phyloP scores from a whole-genome alignment of 2,888 invertebrate species.

The Drosophila stalkeri region DNA sequence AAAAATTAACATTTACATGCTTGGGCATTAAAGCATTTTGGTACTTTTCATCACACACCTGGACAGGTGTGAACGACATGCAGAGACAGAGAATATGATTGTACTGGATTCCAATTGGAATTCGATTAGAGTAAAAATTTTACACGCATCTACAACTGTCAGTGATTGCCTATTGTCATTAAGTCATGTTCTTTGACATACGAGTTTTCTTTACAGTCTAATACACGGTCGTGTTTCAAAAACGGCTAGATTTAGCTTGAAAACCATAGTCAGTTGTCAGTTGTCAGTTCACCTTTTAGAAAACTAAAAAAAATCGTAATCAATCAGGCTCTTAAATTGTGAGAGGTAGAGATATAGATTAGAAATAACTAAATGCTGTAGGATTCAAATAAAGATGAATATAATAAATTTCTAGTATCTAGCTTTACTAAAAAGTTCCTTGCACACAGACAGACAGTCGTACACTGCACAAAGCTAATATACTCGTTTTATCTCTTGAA shows the following conservation, averaged over 20 bases:
- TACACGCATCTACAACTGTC: conserved; percentile 26
- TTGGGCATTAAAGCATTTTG: background rate
- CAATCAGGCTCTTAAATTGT: background rate
- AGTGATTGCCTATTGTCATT: conserved; percentile 36
- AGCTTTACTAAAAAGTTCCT: no score
- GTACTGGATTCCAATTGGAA: conserved; percentile 4
- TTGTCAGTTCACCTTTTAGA: background rate
- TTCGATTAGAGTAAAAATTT: conserved; percentile 9
- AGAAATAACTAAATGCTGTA: no score
- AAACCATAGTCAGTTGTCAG: background rate
- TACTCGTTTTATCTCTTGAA: background rate
- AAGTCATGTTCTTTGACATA: conserved; percentile 29
- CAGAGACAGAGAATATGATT: background rate
- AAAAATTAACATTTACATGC: background rate
- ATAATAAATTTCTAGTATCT: no score
- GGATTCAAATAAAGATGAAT: no score
- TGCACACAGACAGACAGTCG: background rate
- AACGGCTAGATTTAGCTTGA: background rate
- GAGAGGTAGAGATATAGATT: no score
- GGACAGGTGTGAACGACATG: background rate
- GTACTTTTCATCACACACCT: background rate
- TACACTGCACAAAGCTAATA: background rate
- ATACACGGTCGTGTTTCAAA: background rate
- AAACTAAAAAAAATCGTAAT: background rate
- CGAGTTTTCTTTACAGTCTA: background rate